Percentiles rank a stretch among this genome's conserved stretches.
phyloP scores from a whole-genome alignment of 1,140 invertebrate genomes.

The Drosophila ambigua region DNA sequence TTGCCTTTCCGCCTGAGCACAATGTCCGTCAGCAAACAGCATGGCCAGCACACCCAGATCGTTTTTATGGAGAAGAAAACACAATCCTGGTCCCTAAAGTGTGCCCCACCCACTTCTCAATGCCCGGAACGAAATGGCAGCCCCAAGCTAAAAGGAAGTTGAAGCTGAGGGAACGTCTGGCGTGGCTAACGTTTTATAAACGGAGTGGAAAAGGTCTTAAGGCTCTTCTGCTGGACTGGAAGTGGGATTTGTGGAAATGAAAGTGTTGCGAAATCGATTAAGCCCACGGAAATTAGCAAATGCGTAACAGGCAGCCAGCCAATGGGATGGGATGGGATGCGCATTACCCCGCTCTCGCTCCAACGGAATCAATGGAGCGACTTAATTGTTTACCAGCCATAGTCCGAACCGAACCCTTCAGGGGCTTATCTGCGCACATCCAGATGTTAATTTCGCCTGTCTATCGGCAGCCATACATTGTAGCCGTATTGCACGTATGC shows the following conservation, averaged over 20 bases:
- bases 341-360: too few relatives aligned
- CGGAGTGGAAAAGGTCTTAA: constrained; percentile 1
- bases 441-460: constrained; percentile 41
- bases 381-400: constrained; percentile 55
- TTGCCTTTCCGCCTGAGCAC: too few relatives aligned
- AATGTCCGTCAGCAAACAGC: constrained; percentile 8
- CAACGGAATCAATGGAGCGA: constrained; percentile 31
- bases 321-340: neutral
- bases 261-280: constrained; percentile 23
- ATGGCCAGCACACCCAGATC: constrained; percentile 8
- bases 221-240: neutral
- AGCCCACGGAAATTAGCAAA: constrained; percentile 9
- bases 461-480: constrained; percentile 2
- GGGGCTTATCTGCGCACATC: constrained; percentile 24
- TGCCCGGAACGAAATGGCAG: constrained; percentile 31
- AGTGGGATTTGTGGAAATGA: neutral
- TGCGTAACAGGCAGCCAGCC: neutral
- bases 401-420: constrained; percentile 10
- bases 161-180: constrained; percentile 6
- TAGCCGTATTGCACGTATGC: constrained; percentile 12
- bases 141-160: constrained; percentile 7
- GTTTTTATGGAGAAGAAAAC: constrained; percentile 1
- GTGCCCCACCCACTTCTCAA: constrained; percentile 1
- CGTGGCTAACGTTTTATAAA: neutral
- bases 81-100: neutral